Evolutionary conservation across 2,797 vertebrate species (phyloP).

Genomic region (Adrianichthys oophorus): DNA sequence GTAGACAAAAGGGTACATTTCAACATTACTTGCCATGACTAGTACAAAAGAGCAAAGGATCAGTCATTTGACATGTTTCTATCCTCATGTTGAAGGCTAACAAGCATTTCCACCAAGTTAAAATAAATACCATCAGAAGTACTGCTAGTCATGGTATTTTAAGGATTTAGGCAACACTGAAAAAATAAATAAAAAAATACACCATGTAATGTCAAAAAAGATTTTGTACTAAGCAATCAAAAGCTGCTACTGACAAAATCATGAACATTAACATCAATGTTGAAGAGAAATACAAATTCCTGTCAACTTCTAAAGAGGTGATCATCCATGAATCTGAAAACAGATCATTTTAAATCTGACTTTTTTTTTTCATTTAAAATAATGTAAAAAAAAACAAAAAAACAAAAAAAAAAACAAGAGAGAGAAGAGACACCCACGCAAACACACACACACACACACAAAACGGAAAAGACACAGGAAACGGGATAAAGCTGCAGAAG

Average conservation of each 20-base stretch:
- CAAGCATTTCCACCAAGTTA: slow-evolving; percentile 46
- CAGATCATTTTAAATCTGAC: slow-evolving; percentile 65
- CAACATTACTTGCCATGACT: slow-evolving; percentile 93
- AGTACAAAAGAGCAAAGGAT: slow-evolving; percentile 67
- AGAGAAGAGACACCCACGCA: slow-evolving; percentile 72
- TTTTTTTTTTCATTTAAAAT: slow-evolving; percentile 82
- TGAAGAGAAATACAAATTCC: slow-evolving; percentile 70
- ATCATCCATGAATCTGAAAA: slow-evolving; percentile 79
- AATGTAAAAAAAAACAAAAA: slow-evolving; percentile 76
- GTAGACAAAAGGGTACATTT: slow-evolving; percentile 97
- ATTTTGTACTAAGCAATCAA: slow-evolving; percentile 41
- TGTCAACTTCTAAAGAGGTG: slow-evolving; percentile 57
- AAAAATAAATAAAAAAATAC: slow-evolving; percentile 35
- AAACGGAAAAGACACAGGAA: slow-evolving; percentile 97
- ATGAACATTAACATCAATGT: slow-evolving; percentile 86
- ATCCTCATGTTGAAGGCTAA: slow-evolving; percentile 83
- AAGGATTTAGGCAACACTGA: slow-evolving; percentile 21
- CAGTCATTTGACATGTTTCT: slow-evolving; percentile 57
- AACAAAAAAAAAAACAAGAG: slow-evolving; percentile 58
- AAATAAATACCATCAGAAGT: slow-evolving; percentile 38
- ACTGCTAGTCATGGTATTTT: slow-evolving; percentile 34
- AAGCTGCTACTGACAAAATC: slow-evolving; percentile 74
- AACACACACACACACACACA: slow-evolving; percentile 80
- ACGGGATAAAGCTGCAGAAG: slow-evolving; percentile 99
- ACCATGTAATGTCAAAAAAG: slow-evolving; percentile 29